Base-by-base conservation (phyloP, 2,888 invertebrate species). In the Kuschelorhynchus macadamiae region DNA sequence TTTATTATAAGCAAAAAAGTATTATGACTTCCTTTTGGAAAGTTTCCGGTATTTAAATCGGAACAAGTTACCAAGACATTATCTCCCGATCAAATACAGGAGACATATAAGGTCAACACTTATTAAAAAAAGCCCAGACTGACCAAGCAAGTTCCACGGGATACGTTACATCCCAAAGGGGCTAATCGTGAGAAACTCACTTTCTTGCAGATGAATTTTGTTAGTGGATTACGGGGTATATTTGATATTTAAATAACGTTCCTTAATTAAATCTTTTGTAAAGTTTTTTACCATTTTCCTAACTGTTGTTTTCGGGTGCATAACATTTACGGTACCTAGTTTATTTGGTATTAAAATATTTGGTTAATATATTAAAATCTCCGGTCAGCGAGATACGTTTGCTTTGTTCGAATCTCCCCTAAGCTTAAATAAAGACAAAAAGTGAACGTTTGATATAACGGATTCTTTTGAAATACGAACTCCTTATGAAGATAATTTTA, bases 331-430 rank as follows among this genome's bases (percentile, higher is more conserved):
- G 71, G 75, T 71, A 71, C n/a, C 55, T 36, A 32, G 69, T 72
- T 71, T 77, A 70, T 76, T 77, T 78, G 76, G 76, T 78, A 77
- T 77, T 77, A 69, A 78, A 78, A 78, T 78, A 76, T 62, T 62
- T 20, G 44, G 18, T 25, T 53, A 21, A 52, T 16, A 18, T 30
- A 62, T 62, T 53, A 62, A 50, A 33, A 7, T 25, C 25, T 25
- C 7, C 25, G 25, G 25, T 5, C 25, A 3, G 25, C 25, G 25
- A 7, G 25, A 25, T 25, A 25, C 25, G 25, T 25, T 25, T 25
- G 25, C 3, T 25, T 25, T n/a, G n/a, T n/a, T n/a, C n/a, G n/a
- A n/a, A n/a, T n/a, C n/a, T n/a, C 25, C 25, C 25, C 25, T 25
- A 25, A 25, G 25, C n/a, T n/a, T n/a, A n/a, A n/a, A n/a, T n/a